Evolutionary conservation across 37 sponge, comb jelly and placozoan genomes (phyloP).

Genomic region (Tethya wilhelma): DNA sequence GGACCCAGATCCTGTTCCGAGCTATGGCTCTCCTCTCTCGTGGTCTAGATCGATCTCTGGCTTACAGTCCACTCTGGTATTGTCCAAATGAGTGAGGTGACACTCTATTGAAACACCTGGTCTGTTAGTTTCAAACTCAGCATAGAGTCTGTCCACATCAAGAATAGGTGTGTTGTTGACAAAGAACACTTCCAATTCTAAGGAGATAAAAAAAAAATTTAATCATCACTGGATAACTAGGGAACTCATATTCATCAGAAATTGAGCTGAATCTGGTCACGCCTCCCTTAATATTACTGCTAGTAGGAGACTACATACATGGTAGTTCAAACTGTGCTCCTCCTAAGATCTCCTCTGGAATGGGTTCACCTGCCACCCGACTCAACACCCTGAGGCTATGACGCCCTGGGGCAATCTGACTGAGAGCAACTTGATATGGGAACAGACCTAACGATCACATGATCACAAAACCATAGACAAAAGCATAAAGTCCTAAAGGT

Average conservation of each 20-base stretch:
- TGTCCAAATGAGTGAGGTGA: constrained; percentile 2
- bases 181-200: constrained; percentile 6
- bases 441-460: not conserved
- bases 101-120: constrained; percentile 1
- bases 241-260: no score
- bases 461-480: not conserved
- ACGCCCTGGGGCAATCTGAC: not conserved
- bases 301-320: not conserved
- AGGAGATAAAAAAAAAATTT: not conserved
- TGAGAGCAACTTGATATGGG: not conserved
- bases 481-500: not conserved
- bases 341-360: not conserved
- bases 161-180: constrained; percentile 8
- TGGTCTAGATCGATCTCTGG: constrained; percentile 11
- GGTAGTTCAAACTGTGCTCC: not conserved
- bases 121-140: not conserved
- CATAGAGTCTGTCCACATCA: not conserved
- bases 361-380: not conserved
- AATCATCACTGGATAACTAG: no score
- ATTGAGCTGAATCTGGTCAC: no score
- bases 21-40: not conserved
- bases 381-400: not conserved
- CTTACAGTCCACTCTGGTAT: constrained; percentile 1
- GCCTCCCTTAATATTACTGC: no score
- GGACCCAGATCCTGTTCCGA: constrained; percentile 19